Base-by-base conservation (phyloP, 2,797 vertebrate genomes). In the Spinibarbus caldwelli region DNA sequence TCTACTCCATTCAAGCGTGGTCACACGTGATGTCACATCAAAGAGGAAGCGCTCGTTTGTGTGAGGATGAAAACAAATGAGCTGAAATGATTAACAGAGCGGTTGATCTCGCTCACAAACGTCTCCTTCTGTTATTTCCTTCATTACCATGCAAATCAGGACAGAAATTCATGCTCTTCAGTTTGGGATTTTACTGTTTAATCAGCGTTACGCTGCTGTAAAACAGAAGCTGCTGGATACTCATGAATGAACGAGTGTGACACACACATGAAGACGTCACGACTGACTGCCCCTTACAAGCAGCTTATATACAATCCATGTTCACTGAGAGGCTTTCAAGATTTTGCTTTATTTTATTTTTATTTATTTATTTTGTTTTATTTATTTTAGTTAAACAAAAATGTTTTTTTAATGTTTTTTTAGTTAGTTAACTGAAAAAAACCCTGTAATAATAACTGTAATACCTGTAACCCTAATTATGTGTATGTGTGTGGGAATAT, bases 1-100 rank as follows among this genome's bases (percentile, higher is more conserved):
- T 64, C 26, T 23, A 41, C 10, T 66, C 45, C 29, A 67, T 31
- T 80, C 29, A 79, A 79, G 41, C 19, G 26, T 29, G 19, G 17
- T 47, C 77, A 79, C 77, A 47, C 26, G 19, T 79, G 59, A 66
- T 45, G 57, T 66, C 34, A n/a, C 77, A 79, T 79, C 59, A 47
- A 45, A 45, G 78, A 72, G 41, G 41, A 45, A 47, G 19, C 11
- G 19, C 19, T 34, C 17, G 45, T 68, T 78, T 62, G 36, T 62
- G 76, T 29, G 76, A 41, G 36, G 36, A 78, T 26, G 34, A 41
- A 78, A 47, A 75, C 75, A 17, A 78, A 59, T 43, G 49, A 78
- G 36, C 54, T 4, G 38, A 41, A 43, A 52, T 52, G 72, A 75
- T 75, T 75, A 52, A 31, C 47, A 14, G 73, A 70, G 19, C 14